Evolutionary conservation across 2,888 invertebrate species (phyloP).

Genomic region (Ichneumoninae sp.): DNA sequence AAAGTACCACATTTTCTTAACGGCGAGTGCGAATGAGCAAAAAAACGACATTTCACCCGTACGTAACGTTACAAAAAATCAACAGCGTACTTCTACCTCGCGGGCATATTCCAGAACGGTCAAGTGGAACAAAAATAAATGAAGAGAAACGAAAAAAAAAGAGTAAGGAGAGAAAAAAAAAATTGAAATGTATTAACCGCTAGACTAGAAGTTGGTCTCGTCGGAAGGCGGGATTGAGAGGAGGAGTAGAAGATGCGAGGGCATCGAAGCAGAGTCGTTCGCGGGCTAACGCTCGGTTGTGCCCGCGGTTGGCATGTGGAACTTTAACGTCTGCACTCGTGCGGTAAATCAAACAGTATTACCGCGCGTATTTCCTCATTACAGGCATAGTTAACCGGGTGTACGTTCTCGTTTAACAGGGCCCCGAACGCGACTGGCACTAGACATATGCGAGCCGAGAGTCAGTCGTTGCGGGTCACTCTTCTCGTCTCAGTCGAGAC

Average conservation of each 20-base stretch:
- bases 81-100: neutral
- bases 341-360: conserved; percentile 73
- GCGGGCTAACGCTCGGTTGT: conserved; percentile 18
- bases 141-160: conserved; percentile 35
- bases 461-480: conserved; percentile 27
- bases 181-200: neutral
- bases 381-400: conserved; percentile 69
- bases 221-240: conserved; percentile 16
- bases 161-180: neutral
- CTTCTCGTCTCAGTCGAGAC: conserved; percentile 42
- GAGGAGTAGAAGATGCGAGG: conserved; percentile 35
- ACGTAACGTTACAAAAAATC: neutral
- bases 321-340: conserved; percentile 69
- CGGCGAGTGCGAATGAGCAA: conserved; percentile 2
- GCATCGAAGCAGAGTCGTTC: conserved; percentile 31
- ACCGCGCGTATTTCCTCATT: conserved; percentile 69
- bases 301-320: conserved; percentile 62
- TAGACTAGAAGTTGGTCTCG: conserved; percentile 8
- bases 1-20: too few relatives aligned
- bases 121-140: neutral
- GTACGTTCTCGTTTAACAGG: conserved; percentile 37
- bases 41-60: neutral
- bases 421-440: conserved; percentile 8
- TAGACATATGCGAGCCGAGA: conserved; percentile 29
- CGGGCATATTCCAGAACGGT: neutral